Base-by-base conservation (phyloP, 2,797 vertebrate genomes). In the Micromesistius poutassou region DNA sequence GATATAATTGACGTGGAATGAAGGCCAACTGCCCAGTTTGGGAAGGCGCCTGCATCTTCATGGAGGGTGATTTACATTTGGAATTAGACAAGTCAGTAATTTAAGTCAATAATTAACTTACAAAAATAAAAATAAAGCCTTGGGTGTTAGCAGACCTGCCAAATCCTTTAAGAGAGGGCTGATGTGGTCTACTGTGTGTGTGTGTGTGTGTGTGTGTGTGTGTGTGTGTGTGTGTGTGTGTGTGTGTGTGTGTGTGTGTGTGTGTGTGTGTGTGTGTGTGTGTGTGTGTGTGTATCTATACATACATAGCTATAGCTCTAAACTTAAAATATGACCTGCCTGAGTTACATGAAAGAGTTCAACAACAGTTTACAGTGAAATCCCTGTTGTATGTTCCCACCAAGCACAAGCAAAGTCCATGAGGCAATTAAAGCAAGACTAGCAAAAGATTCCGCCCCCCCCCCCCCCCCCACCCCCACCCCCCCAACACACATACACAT, bases 381-480 rank as follows among this genome's bases (percentile, higher is more conserved):
- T 90, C 87, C 83, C 84, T 42, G 74, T 85, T 86, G 85, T 84
- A 78, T 73, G 3, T 28, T 38, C 38, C 72, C 73, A 73, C 78
- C 74, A 74, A 80, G 85, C 71, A 68, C 76, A 76, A 74, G 38
- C 33, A 75, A 62, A 73, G 78, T 82, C 80, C 80, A 81, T 76
- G 70, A 82, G 74, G 74, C 87, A 89, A 89, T 91, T 89, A 88
- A 91, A 90, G 85, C 87, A 80, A 72, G 55, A 79, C 71, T 86
- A 78, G 75, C 80, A 83, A 80, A 84, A 85, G 76, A 28, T 6
- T n/a, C n/a, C n/a, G n/a, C 55, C 22, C 22, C 55, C 55, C 25
- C n/a, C 50, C 5, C 22, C 55, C 55, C 62, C n/a, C n/a, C 62
- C 28, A 68, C 62, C 28, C 62, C 28, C 62, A 68, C 62, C 28